Evolutionary conservation across 2,113 vertebrate genomes (phyloP).

Genomic region (Psephotus haematonotus): DNA sequence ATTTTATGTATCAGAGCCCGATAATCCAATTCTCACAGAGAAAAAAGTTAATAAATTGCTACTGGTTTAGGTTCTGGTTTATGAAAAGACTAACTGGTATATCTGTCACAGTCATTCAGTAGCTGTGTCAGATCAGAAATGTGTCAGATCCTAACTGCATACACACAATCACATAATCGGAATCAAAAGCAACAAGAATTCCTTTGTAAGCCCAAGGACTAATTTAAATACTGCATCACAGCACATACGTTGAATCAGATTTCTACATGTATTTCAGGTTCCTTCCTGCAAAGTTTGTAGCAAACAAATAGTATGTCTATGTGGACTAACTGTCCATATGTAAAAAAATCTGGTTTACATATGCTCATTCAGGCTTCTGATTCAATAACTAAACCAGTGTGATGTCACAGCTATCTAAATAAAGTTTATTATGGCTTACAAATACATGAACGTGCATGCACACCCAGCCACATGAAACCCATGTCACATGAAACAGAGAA

Average conservation of each 20-base stretch:
- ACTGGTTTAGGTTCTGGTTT: background rate
- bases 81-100: background rate
- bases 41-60: background rate
- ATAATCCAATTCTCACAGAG: background rate
- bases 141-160: background rate
- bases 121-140: background rate
- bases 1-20: background rate
- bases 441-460: background rate
- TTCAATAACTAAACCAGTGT: background rate
- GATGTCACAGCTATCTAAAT: background rate
- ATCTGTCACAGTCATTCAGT: background rate
- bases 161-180: background rate
- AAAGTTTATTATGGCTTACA: background rate
- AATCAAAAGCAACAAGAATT: background rate
- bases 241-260: background rate
- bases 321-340: background rate
- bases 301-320: background rate
- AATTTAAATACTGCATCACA: background rate
- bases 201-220: background rate
- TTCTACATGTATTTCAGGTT: background rate
- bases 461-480: background rate
- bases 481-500: fast-evolving
- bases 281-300: background rate
- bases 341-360: background rate
- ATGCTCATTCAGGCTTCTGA: background rate